Evolutionary conservation across 1,140 invertebrate genomes (phyloP).

Genomic region (Heliconius himera): DNA sequence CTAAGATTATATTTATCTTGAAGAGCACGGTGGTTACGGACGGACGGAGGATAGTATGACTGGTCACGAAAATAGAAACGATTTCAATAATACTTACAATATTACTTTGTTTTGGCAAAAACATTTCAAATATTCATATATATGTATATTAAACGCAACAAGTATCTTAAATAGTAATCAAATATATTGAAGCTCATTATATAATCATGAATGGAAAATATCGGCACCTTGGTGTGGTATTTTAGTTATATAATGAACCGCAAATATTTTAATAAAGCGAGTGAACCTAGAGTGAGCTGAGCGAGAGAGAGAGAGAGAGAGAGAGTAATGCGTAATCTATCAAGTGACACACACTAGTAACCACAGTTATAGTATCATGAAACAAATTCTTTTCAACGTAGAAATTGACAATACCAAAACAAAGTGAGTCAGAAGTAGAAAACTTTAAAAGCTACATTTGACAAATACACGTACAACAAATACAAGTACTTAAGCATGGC

Average conservation of each 20-base stretch:
- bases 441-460: not conserved
- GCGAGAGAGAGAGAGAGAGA: too few species aligned
- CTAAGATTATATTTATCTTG: too few species aligned
- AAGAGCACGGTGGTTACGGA: too few species aligned
- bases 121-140: too few species aligned
- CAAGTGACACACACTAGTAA: not conserved
- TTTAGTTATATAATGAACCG: not conserved
- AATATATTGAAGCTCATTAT: not conserved
- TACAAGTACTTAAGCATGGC: constrained; percentile 10
- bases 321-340: not conserved
- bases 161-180: too few species aligned
- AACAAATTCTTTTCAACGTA: not conserved
- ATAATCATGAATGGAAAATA: not conserved
- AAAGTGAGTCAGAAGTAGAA: not conserved
- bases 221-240: not conserved
- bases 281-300: too few species aligned
- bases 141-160: too few species aligned
- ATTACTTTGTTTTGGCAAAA: too few species aligned
- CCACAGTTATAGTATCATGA: not conserved
- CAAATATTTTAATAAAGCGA: not conserved
- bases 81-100: too few species aligned
- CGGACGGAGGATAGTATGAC: too few species aligned
- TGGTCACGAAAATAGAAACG: too few species aligned
- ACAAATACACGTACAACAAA: not conserved
- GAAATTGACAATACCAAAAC: not conserved